Conservation (phyloP, 30 jellyfish, hydroid and myxozoan genomes). For the Aurelia coerulea region DNA sequence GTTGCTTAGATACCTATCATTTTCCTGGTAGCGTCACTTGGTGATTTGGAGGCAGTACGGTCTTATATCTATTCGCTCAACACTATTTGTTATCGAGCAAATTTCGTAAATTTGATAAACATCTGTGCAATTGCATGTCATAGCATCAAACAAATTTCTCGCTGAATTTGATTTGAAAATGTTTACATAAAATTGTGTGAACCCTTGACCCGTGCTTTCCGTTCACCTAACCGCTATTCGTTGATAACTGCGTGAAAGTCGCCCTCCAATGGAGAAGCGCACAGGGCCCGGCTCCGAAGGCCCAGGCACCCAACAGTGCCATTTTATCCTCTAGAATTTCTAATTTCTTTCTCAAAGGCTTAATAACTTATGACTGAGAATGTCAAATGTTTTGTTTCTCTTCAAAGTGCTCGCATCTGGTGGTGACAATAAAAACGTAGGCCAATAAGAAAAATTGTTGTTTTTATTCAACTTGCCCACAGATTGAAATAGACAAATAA, state of each 20-base stretch:
- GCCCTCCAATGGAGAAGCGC: constrained; percentile 54
- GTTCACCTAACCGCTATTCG: constrained; percentile 64
- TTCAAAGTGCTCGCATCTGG: background rate
- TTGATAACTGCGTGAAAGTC: constrained; percentile 57
- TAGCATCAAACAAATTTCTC: too few species aligned
- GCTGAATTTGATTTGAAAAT: background rate
- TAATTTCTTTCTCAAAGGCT: constrained; percentile 36
- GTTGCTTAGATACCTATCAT: too few species aligned
- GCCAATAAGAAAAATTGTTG: background rate
- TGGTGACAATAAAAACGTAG: constrained; percentile 32
- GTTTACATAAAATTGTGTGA: background rate
- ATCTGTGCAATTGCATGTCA: too few species aligned
- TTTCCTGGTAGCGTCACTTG: too few species aligned
- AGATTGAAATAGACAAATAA: too few species aligned
- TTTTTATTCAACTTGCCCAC: background rate
- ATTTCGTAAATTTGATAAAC: too few species aligned
- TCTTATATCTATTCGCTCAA: too few species aligned
- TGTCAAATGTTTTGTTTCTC: constrained; percentile 17
- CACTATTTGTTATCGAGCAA: too few species aligned
- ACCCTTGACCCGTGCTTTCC: constrained; percentile 54
- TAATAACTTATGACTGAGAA: constrained; percentile 25
- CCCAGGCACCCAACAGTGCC: constrained; percentile 54
- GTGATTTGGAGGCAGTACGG: too few species aligned
- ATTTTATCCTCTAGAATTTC: constrained; percentile 34
- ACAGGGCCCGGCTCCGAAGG: constrained; percentile 53